phyloP scores from a whole-genome alignment of 2,113 vertebrate genomes.

The Pagrus major region DNA sequence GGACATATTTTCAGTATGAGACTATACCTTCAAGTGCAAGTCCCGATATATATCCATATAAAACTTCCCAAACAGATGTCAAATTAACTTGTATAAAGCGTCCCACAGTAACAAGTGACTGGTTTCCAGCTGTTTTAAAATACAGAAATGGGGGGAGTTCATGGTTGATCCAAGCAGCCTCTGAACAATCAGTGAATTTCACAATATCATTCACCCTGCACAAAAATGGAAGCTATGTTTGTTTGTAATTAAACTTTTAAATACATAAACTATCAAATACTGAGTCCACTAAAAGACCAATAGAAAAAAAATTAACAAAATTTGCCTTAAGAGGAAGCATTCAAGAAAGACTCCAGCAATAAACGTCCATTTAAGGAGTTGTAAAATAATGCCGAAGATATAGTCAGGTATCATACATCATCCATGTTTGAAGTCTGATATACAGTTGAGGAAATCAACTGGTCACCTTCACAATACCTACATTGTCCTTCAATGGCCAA shows the following conservation, averaged over 20 bases:
- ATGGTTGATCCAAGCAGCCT: slow-evolving; percentile 18
- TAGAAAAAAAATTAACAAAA: slow-evolving; percentile 47
- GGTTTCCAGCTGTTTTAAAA: slow-evolving; percentile 57
- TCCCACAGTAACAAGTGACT: slow-evolving; percentile 71
- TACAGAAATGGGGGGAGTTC: slow-evolving; percentile 19
- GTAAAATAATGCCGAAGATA: slow-evolving; percentile 42
- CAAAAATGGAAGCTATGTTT: slow-evolving; percentile 71
- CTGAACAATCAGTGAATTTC: slow-evolving; percentile 17
- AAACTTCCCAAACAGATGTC: slow-evolving; percentile 38
- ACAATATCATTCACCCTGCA: slow-evolving; percentile 37
- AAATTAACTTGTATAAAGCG: slow-evolving; percentile 39
- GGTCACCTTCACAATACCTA: slow-evolving; percentile 22
- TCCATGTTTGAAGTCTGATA: slow-evolving; percentile 45
- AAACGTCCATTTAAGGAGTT: slow-evolving; percentile 30
- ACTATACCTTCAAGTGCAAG: slow-evolving; percentile 61
- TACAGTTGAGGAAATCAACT: slow-evolving; percentile 13
- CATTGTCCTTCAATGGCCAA: slow-evolving; percentile 14
- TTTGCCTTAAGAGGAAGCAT: slow-evolving; percentile 56
- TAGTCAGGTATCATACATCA: slow-evolving; percentile 13
- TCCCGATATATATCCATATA: slow-evolving; percentile 66
- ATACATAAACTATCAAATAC: slow-evolving; percentile 84
- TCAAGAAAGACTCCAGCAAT: slow-evolving; percentile 63
- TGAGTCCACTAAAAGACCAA: slow-evolving; percentile 81
- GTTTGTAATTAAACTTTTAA: slow-evolving; percentile 70
- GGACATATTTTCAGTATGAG: slow-evolving; percentile 60